These are phyloP conservation scores for Drosophila azteca DNA, from an alignment of 1,140 invertebrate genomes.

Conservation along the genomic window DNA sequence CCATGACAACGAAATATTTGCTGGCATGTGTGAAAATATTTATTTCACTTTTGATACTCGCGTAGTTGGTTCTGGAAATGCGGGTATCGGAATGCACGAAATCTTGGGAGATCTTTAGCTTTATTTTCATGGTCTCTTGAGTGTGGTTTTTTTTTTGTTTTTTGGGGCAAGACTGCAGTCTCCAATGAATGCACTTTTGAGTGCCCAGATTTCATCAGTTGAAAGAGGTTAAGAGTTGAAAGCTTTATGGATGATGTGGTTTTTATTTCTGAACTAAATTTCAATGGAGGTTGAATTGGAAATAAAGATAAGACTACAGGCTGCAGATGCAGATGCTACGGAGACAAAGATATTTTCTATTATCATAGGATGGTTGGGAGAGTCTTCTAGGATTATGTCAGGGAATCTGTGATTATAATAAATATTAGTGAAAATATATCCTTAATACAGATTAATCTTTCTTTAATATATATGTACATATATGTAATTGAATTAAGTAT, in stretches of 20 bases:
- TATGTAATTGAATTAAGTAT: too few species aligned
- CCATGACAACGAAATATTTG: conserved; percentile 72
- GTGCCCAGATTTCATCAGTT: conserved; percentile 31
- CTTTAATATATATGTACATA: too few species aligned
- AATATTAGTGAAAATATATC: too few species aligned
- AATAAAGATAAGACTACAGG: too few species aligned
- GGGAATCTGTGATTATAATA: too few species aligned
- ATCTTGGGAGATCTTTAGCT: conserved; percentile 31
- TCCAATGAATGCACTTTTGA: conserved; percentile 10
- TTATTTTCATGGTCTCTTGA: conserved; percentile 26
- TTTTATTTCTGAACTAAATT: conserved; percentile 33
- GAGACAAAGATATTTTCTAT: too few species aligned
- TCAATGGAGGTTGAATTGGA: conserved; percentile 15
- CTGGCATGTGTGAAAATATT: conserved; percentile 71
- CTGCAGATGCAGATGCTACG: too few species aligned
- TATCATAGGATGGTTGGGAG: too few species aligned
- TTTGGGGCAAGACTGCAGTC: conserved; percentile 31
- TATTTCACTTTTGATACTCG: conserved; percentile 24
- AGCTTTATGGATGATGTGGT: conserved; percentile 11
- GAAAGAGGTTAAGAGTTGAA: conserved; percentile 4
- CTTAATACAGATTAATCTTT: too few species aligned
- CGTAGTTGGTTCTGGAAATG: conserved; percentile 19
- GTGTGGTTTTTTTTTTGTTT: not conserved
- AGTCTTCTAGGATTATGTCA: too few species aligned
- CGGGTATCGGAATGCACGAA: conserved; percentile 26